Base-by-base conservation (phyloP, 2,113 vertebrate genomes). In the Pantherophis guttatus region DNA sequence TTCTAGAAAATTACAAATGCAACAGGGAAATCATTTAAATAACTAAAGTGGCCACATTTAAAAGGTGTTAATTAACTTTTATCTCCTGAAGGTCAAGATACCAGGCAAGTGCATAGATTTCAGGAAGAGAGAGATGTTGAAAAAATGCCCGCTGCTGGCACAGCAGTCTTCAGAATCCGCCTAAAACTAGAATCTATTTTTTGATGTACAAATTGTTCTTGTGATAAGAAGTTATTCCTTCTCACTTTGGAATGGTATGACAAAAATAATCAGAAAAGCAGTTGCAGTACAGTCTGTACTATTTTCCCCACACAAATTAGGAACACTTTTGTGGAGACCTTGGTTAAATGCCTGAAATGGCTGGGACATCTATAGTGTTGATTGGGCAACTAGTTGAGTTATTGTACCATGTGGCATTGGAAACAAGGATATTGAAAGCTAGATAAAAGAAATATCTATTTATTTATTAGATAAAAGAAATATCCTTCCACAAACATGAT, bases 131-230 rank as follows among this genome's bases (percentile, higher is more conserved):
- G 17, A 54, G 50, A 89, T 85, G 87, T 58, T 92, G 53, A 65
- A 93, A 65, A 93, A 85, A 93, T 57, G 85, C 44, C 88, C 52
- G 29, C 88, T 93, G 62, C 54, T 85, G 53, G 15, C 53, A 85
- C 87, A 85, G 92, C 70, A 89, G 39, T 88, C 4, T 85, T 89
- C 87, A 57, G 53, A 87, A 88, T n/a, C 9, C 53, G 53, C 12
- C 39, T 81, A 48, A 26, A 81, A 89, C 65, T n/a, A 81, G 17
- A 89, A 89, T 89, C 33, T 89, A 85, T 81, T 89, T 89, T 89
- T 62, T 39, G 33, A 81, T 81, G 29, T 3, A 39, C 58, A 53
- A 8, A 39, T 24, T 53, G 24, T 57, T 88, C 39, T 93, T 75
- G 2, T 50, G 19, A 12, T 52, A 50, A 88, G 26, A 87, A 87